Evolutionary conservation across 2,113 vertebrate species (phyloP).

Genomic region (Theropithecus gelada): DNA sequence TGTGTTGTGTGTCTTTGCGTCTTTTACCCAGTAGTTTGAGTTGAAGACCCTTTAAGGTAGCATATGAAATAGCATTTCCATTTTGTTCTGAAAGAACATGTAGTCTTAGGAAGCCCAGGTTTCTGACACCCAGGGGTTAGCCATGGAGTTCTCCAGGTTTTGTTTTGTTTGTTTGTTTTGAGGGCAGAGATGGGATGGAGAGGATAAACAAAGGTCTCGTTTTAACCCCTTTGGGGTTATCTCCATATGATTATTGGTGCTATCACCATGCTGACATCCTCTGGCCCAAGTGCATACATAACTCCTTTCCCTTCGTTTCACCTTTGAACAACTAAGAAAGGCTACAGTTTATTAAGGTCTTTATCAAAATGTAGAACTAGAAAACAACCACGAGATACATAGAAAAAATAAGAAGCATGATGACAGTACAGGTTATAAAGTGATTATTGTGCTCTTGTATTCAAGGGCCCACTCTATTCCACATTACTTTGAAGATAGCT

Average conservation of each 20-base stretch:
- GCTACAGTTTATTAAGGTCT: neutral
- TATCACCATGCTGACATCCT: neutral
- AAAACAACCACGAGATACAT: neutral
- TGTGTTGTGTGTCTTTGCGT: neutral
- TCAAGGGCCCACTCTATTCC: neutral
- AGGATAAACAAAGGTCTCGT: neutral
- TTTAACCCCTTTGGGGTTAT: neutral
- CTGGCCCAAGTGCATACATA: neutral
- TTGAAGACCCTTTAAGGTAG: neutral
- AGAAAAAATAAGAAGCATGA: neutral
- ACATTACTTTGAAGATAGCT: neutral
- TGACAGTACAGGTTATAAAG: neutral
- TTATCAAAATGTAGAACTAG: neutral
- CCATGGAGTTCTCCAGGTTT: neutral
- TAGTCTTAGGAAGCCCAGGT: neutral
- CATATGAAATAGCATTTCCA: slow-evolving; percentile 2
- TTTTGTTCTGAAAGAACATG: neutral
- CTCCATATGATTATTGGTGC: neutral
- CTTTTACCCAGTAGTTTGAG: neutral
- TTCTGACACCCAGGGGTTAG: slow-evolving; percentile 6
- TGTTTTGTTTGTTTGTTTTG: neutral
- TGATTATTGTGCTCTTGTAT: neutral
- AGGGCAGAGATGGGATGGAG: neutral
- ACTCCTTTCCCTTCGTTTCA: neutral
- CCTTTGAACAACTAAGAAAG: neutral